Evolutionary conservation across 2,113 vertebrate species (phyloP).

Genomic region (Phoenicopterus ruber): DNA sequence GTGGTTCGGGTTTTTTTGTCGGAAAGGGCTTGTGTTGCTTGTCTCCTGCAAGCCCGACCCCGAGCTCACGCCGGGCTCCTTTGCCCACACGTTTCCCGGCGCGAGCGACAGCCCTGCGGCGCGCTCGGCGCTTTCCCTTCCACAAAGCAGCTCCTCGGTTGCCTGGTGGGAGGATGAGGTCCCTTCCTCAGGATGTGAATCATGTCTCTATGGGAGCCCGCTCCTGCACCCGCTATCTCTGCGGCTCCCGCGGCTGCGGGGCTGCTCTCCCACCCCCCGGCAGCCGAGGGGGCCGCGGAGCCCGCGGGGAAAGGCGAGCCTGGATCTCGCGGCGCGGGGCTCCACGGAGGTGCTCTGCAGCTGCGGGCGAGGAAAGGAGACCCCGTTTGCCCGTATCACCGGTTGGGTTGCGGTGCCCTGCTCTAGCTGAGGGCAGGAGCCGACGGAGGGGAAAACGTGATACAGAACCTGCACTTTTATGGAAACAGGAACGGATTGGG

Average conservation of each 20-base stretch:
- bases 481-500: neutral
- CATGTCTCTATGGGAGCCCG: neutral
- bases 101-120: neutral
- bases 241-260: fast-evolving
- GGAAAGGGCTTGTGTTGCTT: fast-evolving
- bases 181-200: slow-evolving; percentile 56
- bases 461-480: neutral
- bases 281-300: neutral
- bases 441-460: fast-evolving
- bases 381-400: fast-evolving
- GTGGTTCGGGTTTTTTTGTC: fast-evolving
- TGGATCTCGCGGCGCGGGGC: neutral
- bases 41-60: fast-evolving
- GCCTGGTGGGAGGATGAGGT: neutral
- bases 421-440: neutral
- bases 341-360: neutral
- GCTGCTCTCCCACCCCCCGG: neutral
- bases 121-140: neutral
- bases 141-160: neutral
- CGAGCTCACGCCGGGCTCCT: fast-evolving
- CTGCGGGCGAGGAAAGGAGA: neutral
- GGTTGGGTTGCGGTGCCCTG: fast-evolving
- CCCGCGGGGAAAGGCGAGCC: neutral
- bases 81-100: fast-evolving
- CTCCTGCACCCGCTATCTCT: neutral